A percentile compares a stretch with the other conserved stretches of the same genome.
phyloP scores from a whole-genome alignment of 2,888 invertebrate genomes.

The Rambutsinella grinnellia region DNA sequence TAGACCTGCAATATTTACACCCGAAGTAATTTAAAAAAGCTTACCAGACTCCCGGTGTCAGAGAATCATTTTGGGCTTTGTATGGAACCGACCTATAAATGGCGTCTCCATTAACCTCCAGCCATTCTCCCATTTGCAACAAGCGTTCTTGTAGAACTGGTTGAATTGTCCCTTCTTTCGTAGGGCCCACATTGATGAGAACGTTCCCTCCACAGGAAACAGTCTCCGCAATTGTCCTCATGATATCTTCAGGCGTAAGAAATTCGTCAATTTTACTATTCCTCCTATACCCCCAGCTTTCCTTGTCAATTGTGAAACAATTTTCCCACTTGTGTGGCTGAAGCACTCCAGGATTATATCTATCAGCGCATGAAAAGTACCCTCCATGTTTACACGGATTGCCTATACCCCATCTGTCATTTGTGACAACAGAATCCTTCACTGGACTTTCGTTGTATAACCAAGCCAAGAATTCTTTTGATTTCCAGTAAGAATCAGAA shows the following conservation, averaged over 20 bases:
- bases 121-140: slow-evolving; percentile 69
- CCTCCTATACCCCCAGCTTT: slow-evolving; percentile 69
- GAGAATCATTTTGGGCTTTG: slow-evolving; percentile 84
- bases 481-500: slow-evolving; percentile 69
- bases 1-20: background rate
- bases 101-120: slow-evolving; percentile 70
- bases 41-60: slow-evolving; percentile 80
- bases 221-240: slow-evolving; percentile 48
- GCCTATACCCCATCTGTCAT: slow-evolving; percentile 71
- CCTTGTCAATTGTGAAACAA: slow-evolving; percentile 71
- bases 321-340: slow-evolving; percentile 72
- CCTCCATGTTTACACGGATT: slow-evolving; percentile 70
- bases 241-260: slow-evolving; percentile 68
- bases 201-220: slow-evolving; percentile 67
- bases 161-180: slow-evolving; percentile 69
- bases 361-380: slow-evolving; percentile 69
- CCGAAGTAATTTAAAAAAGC: background rate
- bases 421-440: slow-evolving; percentile 70
- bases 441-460: slow-evolving; percentile 71
- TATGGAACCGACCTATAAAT: slow-evolving; percentile 70
- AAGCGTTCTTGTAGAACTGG: slow-evolving; percentile 70
- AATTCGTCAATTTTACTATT: slow-evolving; percentile 67
- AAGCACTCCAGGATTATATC: slow-evolving; percentile 69
- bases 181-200: slow-evolving; percentile 70
- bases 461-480: slow-evolving; percentile 70